Conservation (phyloP, 2,888 invertebrate species). For the Camptogramma bilineatum region DNA sequence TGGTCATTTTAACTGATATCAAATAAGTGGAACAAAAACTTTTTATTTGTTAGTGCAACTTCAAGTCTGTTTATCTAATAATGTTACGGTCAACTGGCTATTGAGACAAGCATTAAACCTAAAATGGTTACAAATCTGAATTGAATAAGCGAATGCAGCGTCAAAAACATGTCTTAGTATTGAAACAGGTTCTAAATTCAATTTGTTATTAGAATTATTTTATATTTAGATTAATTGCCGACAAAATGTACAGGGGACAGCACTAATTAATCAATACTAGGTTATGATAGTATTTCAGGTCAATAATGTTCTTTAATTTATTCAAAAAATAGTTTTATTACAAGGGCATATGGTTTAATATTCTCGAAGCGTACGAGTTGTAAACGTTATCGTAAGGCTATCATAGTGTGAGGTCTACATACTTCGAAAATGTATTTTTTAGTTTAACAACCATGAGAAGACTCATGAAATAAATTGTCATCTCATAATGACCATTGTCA, state of each 20-base stretch:
- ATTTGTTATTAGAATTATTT: slow-evolving; percentile 72
- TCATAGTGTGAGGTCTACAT: slow-evolving; percentile 74
- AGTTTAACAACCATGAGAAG: slow-evolving; percentile 59
- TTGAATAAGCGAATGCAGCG: slow-evolving; percentile 59
- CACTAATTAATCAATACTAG: slow-evolving; percentile 75
- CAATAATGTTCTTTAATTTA: slow-evolving; percentile 63
- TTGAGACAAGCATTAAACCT: slow-evolving; percentile 60
- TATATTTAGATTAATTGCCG: slow-evolving; percentile 73
- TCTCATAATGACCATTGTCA: slow-evolving; percentile 67
- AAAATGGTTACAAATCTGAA: slow-evolving; percentile 67
- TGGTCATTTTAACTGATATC: slow-evolving; percentile 35
- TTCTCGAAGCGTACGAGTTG: slow-evolving; percentile 38
- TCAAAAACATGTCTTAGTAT: slow-evolving; percentile 59
- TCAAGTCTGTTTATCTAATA: slow-evolving; percentile 53
- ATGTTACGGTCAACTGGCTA: slow-evolving; percentile 56
- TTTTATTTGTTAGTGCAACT: slow-evolving; percentile 34
- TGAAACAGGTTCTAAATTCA: slow-evolving; percentile 71
- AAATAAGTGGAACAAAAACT: slow-evolving; percentile 14
- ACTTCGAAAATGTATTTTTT: slow-evolving; percentile 58
- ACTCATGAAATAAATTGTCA: slow-evolving; percentile 74
- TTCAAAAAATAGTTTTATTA: slow-evolving; percentile 19
- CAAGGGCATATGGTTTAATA: slow-evolving; percentile 39
- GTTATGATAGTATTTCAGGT: slow-evolving; percentile 66
- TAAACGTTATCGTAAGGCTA: slow-evolving; percentile 54
- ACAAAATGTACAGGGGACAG: slow-evolving; percentile 76